A percentile compares a stretch with the other conserved stretches of the same genome.
These are phyloP conservation scores for Cydia pomonella DNA, from an alignment of 1,140 invertebrate genomes.

Conservation along the genomic window DNA sequence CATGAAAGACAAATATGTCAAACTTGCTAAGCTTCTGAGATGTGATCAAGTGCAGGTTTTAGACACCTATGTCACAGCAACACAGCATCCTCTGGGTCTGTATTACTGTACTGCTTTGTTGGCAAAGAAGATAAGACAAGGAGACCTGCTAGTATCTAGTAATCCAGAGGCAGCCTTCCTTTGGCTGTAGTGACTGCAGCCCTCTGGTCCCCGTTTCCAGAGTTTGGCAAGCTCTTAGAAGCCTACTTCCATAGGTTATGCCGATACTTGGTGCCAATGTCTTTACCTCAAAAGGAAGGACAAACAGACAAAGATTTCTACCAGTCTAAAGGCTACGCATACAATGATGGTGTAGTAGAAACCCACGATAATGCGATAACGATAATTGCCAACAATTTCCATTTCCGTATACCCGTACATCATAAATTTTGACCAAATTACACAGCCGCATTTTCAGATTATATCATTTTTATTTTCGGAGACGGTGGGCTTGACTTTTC, in stretches of 20 bases:
- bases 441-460: no score
- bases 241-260: slow-evolving; percentile 89
- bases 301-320: slow-evolving; percentile 89
- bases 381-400: slow-evolving; percentile 90
- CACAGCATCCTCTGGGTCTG: slow-evolving; percentile 86
- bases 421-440: no score
- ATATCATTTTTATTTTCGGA: no score
- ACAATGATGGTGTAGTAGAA: slow-evolving; percentile 86
- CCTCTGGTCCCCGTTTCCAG: slow-evolving; percentile 88
- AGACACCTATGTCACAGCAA: slow-evolving; percentile 81
- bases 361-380: no score
- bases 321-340: slow-evolving; percentile 82
- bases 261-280: slow-evolving; percentile 92
- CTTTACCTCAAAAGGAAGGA: slow-evolving; percentile 84
- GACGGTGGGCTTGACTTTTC: no score
- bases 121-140: slow-evolving; percentile 84
- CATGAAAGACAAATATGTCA: slow-evolving; percentile 87
- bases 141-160: slow-evolving; percentile 89
- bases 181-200: slow-evolving; percentile 89
- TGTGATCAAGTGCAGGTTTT: slow-evolving; percentile 85
- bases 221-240: slow-evolving; percentile 89
- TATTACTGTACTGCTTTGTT: slow-evolving; percentile 69
- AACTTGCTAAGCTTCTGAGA: slow-evolving; percentile 84
- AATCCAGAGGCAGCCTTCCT: slow-evolving; percentile 92
- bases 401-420: no score